Base-by-base conservation (phyloP, 2,797 vertebrate genomes). In the Microhierax caerulescens region DNA sequence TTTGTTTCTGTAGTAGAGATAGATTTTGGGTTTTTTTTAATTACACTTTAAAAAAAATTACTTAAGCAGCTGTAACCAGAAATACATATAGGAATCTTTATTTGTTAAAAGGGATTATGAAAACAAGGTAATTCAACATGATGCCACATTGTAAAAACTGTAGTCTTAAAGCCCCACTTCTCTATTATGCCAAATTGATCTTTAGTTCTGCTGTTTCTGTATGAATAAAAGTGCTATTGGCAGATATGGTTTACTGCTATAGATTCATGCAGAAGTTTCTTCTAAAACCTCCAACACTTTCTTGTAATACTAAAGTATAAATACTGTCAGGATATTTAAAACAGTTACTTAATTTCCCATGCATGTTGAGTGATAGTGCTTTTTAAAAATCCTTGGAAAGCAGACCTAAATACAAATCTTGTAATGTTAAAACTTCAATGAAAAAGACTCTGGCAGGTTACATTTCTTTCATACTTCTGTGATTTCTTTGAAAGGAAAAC, bases 401-500 rank as follows among this genome's bases (percentile, higher is more conserved):
- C n/a, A 88, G 45, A 59, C 18, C 22, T 69, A 43, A 79, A 54
- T 78, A 50, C 23, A 73, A 59, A 32, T 59, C 20, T 41, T 27
- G 18, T 81, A 85, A 39, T 36, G 34, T 45, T 60, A 65, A 68
- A 95, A 83, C 45, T 92, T 81, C 76, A 79, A 2, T 59, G 77
- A 67, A 54, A 87, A 60, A 64, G 65, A 41, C 32, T 72, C 54
- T 79, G 48, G 25, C 90, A 95, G 39, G 91, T 96, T 94, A 72
- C 65, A n/a, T 85, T 95, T 91, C 72, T 94, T 84, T 92, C 82
- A 80, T 95, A 41, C 23, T 80, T 82, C 3, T 57, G 32, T 77
- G 22, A 84, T 81, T 73, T 72, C 54, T 96, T 89, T 94, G 90
- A 91, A 95, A 89, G 85, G 76, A 95, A 93, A 96, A 70, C 78